phyloP scores from a whole-genome alignment of 2,113 vertebrate genomes.

The Eudorcas thomsonii region DNA sequence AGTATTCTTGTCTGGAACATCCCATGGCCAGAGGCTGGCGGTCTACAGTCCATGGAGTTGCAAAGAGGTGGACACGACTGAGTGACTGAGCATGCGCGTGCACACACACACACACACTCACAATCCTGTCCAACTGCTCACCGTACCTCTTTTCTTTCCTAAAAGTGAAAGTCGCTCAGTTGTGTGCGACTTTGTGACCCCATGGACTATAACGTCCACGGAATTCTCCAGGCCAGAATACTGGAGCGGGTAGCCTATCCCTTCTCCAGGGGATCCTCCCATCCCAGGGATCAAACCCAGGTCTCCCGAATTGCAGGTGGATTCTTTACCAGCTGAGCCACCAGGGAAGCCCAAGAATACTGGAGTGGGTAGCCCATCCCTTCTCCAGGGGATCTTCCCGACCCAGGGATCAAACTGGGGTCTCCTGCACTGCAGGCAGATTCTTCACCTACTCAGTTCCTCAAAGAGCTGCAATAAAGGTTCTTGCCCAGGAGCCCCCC shows the following conservation, averaged over 20 bases:
- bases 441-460: background rate
- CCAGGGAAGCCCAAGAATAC: too few species aligned
- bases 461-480: background rate
- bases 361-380: background rate
- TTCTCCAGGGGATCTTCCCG: background rate
- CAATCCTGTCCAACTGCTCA: background rate
- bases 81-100: background rate
- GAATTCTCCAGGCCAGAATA: background rate
- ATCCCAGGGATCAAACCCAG: background rate
- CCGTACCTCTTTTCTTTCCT: background rate
- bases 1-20: background rate
- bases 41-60: background rate
- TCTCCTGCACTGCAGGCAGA: background rate
- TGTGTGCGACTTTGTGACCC: background rate
- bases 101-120: background rate
- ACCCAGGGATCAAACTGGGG: background rate
- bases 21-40: background rate
- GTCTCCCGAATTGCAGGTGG: background rate
- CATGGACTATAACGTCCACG: background rate
- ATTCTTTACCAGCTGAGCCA: background rate
- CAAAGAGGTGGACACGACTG: background rate
- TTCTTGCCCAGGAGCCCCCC: background rate
- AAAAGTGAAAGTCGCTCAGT: background rate
- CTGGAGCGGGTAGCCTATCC: background rate
- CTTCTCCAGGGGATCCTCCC: background rate